Evolutionary conservation across 1,140 invertebrate genomes (phyloP).

Genomic region (Drosophila santomea): DNA sequence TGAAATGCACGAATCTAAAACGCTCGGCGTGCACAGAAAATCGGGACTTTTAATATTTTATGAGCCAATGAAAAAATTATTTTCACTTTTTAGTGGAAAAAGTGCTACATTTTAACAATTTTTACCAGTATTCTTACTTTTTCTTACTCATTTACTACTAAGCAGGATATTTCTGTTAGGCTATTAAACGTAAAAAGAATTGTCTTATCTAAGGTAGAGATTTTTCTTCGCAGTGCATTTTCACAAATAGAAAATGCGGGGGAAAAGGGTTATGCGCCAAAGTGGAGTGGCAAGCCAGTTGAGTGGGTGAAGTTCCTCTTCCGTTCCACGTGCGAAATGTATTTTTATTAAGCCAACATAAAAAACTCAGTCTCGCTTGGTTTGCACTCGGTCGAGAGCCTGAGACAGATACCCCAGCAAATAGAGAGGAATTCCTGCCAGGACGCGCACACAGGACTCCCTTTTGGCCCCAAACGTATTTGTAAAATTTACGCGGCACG

Average conservation of each 20-base stretch:
- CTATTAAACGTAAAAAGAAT: too few species aligned
- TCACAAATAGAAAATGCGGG: constrained; percentile 23
- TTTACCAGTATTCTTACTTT: too few species aligned
- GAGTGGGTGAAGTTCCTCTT: constrained; percentile 29
- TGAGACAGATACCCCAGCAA: constrained; percentile 41
- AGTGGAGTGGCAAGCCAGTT: constrained; percentile 18
- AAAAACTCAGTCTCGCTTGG: constrained; percentile 32
- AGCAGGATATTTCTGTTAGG: too few species aligned
- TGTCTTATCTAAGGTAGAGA: neutral
- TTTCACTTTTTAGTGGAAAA: neutral
- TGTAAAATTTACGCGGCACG: constrained; percentile 71
- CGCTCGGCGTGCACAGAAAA: constrained; percentile 34
- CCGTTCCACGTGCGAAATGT: constrained; percentile 75
- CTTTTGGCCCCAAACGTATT: constrained; percentile 59
- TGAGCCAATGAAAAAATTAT: neutral
- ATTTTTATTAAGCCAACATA: constrained; percentile 78
- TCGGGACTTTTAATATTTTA: neutral
- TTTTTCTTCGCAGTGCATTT: constrained; percentile 14
- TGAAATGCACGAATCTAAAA: constrained; percentile 53
- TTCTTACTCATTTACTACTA: too few species aligned
- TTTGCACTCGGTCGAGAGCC: constrained; percentile 29
- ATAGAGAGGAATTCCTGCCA: constrained; percentile 43
- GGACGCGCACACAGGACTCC: constrained; percentile 11
- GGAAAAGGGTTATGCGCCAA: constrained; percentile 13
- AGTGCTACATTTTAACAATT: too few species aligned